phyloP scores from a whole-genome alignment of 2,888 invertebrate genomes.

The Mimachlamys varia region DNA sequence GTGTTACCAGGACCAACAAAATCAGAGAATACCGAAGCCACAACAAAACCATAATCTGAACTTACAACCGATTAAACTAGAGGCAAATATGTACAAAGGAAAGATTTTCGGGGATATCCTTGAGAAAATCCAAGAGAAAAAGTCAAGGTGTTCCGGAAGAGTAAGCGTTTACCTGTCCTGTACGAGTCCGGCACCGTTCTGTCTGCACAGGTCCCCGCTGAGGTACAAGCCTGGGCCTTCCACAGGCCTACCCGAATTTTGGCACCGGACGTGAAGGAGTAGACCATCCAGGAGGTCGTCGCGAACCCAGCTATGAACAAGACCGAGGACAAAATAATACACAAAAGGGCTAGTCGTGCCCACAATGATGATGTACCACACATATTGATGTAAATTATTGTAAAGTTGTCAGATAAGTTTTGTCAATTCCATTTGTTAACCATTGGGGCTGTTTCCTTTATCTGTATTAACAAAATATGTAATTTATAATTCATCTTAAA shows the following conservation, averaged over 20 bases:
- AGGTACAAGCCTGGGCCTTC: constrained; percentile 56
- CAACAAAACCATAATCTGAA: too few species aligned
- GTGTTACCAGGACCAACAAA: too few species aligned
- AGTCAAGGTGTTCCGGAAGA: too few species aligned
- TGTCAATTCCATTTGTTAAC: background rate
- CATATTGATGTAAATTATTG: background rate
- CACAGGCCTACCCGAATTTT: constrained; percentile 62
- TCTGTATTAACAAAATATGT: background rate
- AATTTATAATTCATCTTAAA: background rate
- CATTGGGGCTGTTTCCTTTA: background rate
- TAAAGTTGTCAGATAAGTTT: background rate
- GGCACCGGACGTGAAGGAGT: constrained; percentile 57
- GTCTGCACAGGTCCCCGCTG: constrained; percentile 29
- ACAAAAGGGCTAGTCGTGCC: constrained; percentile 65
- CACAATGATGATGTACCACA: constrained; percentile 64
- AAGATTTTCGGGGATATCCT: too few species aligned
- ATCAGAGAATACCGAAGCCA: too few species aligned
- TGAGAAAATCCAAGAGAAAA: too few species aligned
- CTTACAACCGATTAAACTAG: too few species aligned
- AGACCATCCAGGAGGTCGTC: constrained; percentile 66
- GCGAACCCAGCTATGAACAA: constrained; percentile 67
- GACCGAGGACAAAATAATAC: constrained; percentile 55
- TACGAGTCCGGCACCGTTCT: background rate
- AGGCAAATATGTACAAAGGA: too few species aligned
- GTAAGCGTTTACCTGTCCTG: constrained; percentile 14